Conservation (phyloP, 2,113 vertebrate genomes). For the Theristicus caerulescens region DNA sequence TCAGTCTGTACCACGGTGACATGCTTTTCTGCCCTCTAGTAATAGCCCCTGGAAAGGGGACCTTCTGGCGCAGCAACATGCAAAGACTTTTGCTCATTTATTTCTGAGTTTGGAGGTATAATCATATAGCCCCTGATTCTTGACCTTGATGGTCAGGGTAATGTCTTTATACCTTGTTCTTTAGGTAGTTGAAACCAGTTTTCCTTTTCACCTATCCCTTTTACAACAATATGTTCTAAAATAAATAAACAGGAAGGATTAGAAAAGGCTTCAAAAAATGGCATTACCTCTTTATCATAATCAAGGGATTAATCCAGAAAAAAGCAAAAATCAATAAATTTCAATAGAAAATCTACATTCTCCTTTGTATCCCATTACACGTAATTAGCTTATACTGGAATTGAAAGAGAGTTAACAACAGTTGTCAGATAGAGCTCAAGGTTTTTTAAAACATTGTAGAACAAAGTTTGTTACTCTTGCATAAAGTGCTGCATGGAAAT, state of each 20-base stretch:
- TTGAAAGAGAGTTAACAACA: not conserved
- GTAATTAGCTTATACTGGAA: not conserved
- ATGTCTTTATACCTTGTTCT: not conserved
- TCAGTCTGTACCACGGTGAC: not conserved
- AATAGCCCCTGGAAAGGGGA: not conserved
- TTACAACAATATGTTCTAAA: conserved; percentile 5
- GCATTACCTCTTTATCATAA: not conserved
- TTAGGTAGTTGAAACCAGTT: conserved; percentile 25
- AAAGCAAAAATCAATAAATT: not conserved
- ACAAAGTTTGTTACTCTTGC: not conserved
- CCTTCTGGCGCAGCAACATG: not conserved
- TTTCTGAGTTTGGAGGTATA: not conserved
- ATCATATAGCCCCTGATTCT: not conserved
- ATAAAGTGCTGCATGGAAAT: not conserved
- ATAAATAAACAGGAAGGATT: conserved; percentile 1
- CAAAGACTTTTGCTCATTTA: conserved; percentile 18
- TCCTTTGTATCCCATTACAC: not conserved
- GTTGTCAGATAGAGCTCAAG: not conserved
- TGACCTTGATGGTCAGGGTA: not conserved
- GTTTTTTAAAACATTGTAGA: not conserved
- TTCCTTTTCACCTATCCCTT: conserved; percentile 26
- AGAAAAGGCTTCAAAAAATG: conserved; percentile 3
- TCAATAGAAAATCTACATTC: not conserved
- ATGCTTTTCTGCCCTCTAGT: not conserved
- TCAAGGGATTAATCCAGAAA: conserved; percentile 1